Conservation (phyloP, 2,113 vertebrate species). For the Bambusicola thoracicus region DNA sequence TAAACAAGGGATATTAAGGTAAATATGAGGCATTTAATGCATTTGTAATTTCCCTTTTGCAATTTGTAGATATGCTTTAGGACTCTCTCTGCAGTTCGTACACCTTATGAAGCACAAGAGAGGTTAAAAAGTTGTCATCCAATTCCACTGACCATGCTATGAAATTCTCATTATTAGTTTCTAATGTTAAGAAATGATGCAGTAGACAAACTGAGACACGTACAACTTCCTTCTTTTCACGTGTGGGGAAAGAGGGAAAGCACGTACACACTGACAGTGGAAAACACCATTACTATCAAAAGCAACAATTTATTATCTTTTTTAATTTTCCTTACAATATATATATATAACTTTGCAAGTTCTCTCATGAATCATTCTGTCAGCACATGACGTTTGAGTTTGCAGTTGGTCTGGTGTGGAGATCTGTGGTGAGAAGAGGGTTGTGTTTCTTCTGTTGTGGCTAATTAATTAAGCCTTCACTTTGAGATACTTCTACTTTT, state of each 20-base stretch:
- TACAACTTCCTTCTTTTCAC: neutral
- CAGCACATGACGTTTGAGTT: neutral
- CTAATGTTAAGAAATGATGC: accelerated
- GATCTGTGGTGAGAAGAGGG: neutral
- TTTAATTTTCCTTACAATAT: neutral
- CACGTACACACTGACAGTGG: too few species aligned
- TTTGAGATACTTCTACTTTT: neutral
- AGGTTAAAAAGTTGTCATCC: neutral
- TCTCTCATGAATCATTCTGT: neutral
- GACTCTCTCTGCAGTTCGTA: neutral
- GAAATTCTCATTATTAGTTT: neutral
- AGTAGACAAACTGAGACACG: neutral
- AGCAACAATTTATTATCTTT: neutral
- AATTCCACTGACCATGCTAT: accelerated
- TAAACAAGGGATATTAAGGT: neutral
- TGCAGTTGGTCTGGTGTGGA: neutral
- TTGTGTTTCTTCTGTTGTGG: neutral
- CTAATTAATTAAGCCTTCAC: neutral
- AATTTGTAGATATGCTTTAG: neutral
- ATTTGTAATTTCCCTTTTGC: neutral
- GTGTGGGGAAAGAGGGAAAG: too few species aligned
- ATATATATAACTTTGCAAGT: neutral
- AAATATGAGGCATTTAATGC: neutral
- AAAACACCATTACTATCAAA: neutral
- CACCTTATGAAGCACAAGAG: accelerated